Conservation (phyloP, 1,140 invertebrate species). For the Ectropis grisescens region DNA sequence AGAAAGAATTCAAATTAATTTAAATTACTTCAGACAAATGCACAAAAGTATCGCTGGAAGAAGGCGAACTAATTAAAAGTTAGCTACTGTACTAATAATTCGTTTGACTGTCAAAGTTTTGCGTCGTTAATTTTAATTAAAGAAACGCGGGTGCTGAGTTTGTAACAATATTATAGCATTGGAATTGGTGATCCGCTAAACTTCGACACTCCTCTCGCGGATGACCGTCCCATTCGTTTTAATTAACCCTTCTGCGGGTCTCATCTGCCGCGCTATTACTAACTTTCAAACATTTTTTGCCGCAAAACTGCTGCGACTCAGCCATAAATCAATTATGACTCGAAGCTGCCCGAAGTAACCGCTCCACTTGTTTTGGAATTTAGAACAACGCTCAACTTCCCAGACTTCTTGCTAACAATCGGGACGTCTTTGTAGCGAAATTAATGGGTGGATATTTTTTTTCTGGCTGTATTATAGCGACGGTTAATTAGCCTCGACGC, state of each 20-base stretch:
- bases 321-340: constrained; percentile 47
- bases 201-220: constrained; percentile 54
- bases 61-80: constrained; percentile 66
- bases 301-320: constrained; percentile 19
- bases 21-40: constrained; percentile 51
- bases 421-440: too few relatives aligned
- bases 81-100: constrained; percentile 66
- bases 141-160: constrained; percentile 56
- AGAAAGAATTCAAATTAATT: constrained; percentile 44
- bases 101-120: constrained; percentile 67
- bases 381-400: too few relatives aligned
- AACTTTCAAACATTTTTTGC: constrained; percentile 39
- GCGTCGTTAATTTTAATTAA: constrained; percentile 70
- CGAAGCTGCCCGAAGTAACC: constrained; percentile 11
- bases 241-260: constrained; percentile 56
- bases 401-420: too few relatives aligned
- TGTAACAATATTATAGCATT: constrained; percentile 68
- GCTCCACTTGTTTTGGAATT: background rate
- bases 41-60: constrained; percentile 55
- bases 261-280: constrained; percentile 40
- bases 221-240: constrained; percentile 61
- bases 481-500: too few relatives aligned
- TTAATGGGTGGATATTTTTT: too few relatives aligned
- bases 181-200: constrained; percentile 67
- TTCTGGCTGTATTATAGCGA: too few relatives aligned